Percentiles rank a stretch among this genome's conserved stretches.
Conservation (phyloP, 1,140 invertebrate genomes). For the Sitophilus oryzae region DNA sequence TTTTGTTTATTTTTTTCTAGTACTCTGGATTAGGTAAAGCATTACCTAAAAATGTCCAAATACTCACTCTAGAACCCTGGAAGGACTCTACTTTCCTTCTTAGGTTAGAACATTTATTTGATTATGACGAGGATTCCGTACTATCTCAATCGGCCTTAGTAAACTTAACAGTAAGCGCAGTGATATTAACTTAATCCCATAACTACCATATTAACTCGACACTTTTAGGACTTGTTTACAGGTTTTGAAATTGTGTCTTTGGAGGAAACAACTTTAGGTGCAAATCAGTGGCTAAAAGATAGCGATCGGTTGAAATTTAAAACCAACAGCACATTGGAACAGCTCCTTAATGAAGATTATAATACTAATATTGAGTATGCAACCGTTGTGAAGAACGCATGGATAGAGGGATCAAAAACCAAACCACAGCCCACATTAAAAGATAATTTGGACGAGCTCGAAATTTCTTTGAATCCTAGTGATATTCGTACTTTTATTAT, state of each 20-base stretch:
- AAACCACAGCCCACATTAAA: conserved; percentile 4
- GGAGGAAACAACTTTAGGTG: conserved; percentile 28
- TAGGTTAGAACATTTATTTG: conserved; percentile 83
- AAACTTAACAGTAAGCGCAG: conserved; percentile 48
- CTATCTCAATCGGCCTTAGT: conserved; percentile 54
- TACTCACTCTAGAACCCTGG: conserved; percentile 87
- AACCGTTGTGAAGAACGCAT: not conserved
- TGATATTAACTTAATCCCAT: not conserved
- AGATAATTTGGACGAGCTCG: conserved; percentile 26
- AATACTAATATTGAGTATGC: not conserved
- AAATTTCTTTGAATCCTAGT: conserved; percentile 31
- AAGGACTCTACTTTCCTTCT: conserved; percentile 62
- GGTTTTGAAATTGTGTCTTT: conserved; percentile 24
- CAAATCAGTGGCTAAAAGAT: conserved; percentile 26
- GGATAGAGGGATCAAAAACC: conserved; percentile 5
- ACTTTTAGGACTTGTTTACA: conserved; percentile 27
- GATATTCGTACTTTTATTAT: conserved; percentile 39
- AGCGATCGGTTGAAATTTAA: conserved; percentile 19
- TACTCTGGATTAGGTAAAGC: conserved; percentile 35
- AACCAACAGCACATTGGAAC: conserved; percentile 14
- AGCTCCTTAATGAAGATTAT: conserved; percentile 1
- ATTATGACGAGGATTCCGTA: conserved; percentile 59
- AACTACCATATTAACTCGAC: not conserved
- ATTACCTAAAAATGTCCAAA: conserved; percentile 73
- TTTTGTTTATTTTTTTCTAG: conserved; percentile 17